These are phyloP conservation scores for Epinephelus moara DNA, from an alignment of 2,113 vertebrate genomes.

Conservation along the genomic window DNA sequence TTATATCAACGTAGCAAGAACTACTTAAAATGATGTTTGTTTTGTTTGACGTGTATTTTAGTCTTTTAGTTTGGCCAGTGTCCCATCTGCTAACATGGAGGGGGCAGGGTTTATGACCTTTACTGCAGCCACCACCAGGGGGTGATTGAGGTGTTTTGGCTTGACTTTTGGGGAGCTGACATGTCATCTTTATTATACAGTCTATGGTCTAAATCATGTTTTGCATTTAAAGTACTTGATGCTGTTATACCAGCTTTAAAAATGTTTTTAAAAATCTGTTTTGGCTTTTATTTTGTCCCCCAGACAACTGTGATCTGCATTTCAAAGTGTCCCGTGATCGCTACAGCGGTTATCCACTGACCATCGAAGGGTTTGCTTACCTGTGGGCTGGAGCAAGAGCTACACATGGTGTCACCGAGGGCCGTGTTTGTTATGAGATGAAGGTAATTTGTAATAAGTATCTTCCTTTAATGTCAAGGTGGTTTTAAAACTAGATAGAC, in stretches of 20 bases:
- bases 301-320: slow-evolving; percentile 94
- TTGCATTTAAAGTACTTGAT: background rate
- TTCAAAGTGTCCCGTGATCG: slow-evolving; percentile 93
- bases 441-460: slow-evolving; percentile 81
- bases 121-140: no score
- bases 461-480: background rate
- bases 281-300: background rate
- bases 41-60: no score
- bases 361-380: slow-evolving; percentile 93
- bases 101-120: no score
- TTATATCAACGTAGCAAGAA: no score
- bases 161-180: no score
- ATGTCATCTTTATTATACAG: no score
- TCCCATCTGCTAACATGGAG: no score
- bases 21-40: no score
- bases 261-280: background rate
- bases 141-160: no score
- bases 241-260: background rate
- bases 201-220: no score
- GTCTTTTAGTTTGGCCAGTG: no score
- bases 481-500: background rate
- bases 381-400: slow-evolving; percentile 93
- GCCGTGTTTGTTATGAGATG: slow-evolving; percentile 92
- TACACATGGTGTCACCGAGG: slow-evolving; percentile 87
- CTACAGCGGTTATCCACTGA: slow-evolving; percentile 91